A percentile compares a stretch with the other conserved stretches of the same genome.
Evolutionary conservation across 2,113 vertebrate genomes (phyloP).

Genomic region (Physeter macrocephalus): DNA sequence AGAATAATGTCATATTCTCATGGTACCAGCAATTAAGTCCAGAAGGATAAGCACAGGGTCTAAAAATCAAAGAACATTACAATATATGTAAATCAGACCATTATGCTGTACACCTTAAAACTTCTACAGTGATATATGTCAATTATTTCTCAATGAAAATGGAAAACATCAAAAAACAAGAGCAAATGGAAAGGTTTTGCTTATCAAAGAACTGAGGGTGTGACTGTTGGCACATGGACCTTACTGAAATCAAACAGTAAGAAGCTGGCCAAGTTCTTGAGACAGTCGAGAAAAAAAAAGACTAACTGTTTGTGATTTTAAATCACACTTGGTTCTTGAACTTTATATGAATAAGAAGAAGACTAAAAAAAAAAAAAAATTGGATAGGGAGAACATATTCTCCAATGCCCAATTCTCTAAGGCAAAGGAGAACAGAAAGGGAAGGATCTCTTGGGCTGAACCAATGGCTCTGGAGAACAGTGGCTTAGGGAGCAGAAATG

Average conservation of each 20-base stretch:
- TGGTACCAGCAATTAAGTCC: background rate
- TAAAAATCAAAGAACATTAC: background rate
- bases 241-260: background rate
- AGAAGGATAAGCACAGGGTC: background rate
- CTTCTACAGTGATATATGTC: background rate
- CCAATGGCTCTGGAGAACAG: background rate
- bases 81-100: background rate
- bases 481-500: background rate
- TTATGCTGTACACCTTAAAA: background rate
- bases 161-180: background rate
- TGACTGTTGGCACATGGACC: background rate
- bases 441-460: background rate
- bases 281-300: background rate
- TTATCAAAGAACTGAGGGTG: background rate
- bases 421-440: background rate
- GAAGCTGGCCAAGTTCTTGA: background rate
- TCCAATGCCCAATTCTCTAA: background rate
- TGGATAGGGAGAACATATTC: background rate
- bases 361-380: background rate
- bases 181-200: background rate
- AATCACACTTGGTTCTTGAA: background rate
- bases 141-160: background rate
- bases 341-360: background rate
- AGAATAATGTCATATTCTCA: background rate
- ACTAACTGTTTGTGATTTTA: background rate